Evolutionary conservation across 2,113 vertebrate genomes (phyloP).

Genomic region (Rhinogobius similis): DNA sequence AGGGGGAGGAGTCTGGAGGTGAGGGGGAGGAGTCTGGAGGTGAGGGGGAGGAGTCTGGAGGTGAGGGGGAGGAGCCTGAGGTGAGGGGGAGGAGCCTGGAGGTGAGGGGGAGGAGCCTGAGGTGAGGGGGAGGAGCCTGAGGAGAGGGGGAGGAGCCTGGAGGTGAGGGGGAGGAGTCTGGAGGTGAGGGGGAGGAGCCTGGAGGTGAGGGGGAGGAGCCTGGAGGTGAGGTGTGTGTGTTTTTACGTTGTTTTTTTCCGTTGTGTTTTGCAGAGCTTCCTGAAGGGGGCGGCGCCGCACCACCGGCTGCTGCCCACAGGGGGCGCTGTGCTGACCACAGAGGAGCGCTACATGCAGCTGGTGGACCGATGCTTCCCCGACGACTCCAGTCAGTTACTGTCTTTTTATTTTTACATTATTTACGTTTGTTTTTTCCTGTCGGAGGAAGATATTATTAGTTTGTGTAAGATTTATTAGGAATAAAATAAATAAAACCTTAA

Average conservation of each 20-base stretch:
- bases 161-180: fast-evolving
- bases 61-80: neutral
- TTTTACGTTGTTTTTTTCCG: neutral
- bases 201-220: too few species aligned
- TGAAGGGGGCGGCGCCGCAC: slow-evolving; percentile 79
- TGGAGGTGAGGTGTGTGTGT: neutral
- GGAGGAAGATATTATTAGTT: too few species aligned
- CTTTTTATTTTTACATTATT: too few species aligned
- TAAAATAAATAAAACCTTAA: too few species aligned
- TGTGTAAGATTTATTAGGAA: too few species aligned
- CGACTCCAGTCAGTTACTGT: slow-evolving; percentile 80
- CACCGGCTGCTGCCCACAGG: slow-evolving; percentile 84
- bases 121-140: fast-evolving
- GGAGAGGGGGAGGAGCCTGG: neutral
- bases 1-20: neutral
- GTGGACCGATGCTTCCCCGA: slow-evolving; percentile 87
- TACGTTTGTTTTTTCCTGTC: too few species aligned
- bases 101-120: too few species aligned
- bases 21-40: neutral
- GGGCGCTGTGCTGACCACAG: slow-evolving; percentile 83
- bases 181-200: too few species aligned
- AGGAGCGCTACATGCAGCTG: slow-evolving; percentile 84
- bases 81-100: too few species aligned
- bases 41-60: fast-evolving
- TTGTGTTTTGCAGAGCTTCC: slow-evolving; percentile 71